Base-by-base conservation (phyloP, 2,113 vertebrate species). In the Alectura lathami region DNA sequence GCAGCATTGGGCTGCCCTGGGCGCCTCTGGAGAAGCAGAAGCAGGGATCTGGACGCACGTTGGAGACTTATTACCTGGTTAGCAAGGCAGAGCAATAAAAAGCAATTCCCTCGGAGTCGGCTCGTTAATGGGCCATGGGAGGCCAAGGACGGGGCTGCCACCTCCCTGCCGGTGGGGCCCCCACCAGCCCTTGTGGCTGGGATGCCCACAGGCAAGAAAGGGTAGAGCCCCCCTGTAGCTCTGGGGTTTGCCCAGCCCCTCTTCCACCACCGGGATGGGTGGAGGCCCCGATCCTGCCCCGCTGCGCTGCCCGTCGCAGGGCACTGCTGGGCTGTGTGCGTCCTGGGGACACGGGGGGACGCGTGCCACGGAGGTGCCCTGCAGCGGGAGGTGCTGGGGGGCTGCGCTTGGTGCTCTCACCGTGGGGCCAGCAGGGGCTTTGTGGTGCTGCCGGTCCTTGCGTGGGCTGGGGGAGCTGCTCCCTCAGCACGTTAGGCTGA, bases 361-460 rank as follows among this genome's bases (percentile, higher is more conserved):
- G 53, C 11, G 17, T 32, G 51, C 51, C 51, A 30, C 10, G 51
- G 26, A 29, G 51, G 57, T 29, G 38, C 40, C 59, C 40, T 7
- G 16, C 5, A 9, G 6, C 2, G 11, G 15, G 54, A 42, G 36
- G 13, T 4, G 12, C 6, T 0, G 6, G 26, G 40, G 29, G 14
- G 5, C 18, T 12, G 27, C 16, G 6, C 1, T 3, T 12, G 9
- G 1, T 2, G 48, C 38, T n/a, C 30, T 26, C 1, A 2, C 12
- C 21, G 2, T 2, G 21, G 20, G 11, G 17, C 63, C 29, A 12
- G 38, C 1, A 4, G 8, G 27, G n/a, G 21, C 32, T 68, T 2
- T 20, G 48, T 1, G 14, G 48, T 18, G 60, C 18, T 3, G 6
- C 34, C 9, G 22, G 30, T 69, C 47, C 54, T n/a, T 40, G 60